phyloP scores from a whole-genome alignment of 37 sponge, comb jelly and placozoan species.

The Aplysina aerophoba region DNA sequence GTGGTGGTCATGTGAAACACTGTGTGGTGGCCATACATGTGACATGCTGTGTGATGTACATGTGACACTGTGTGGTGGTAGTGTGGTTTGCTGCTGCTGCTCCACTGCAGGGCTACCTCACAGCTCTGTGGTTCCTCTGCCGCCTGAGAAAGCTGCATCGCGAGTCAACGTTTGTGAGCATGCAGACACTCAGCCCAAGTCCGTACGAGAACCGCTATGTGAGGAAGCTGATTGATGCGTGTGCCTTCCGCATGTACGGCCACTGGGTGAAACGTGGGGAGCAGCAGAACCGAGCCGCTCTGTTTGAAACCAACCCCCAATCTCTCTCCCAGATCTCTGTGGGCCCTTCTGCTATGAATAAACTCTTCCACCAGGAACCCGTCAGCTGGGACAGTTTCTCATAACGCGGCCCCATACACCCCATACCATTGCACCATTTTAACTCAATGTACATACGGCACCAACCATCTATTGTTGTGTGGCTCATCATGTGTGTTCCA shows the following conservation, averaged over 20 bases:
- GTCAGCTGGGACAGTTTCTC: conserved; percentile 21
- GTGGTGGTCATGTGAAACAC: too few species aligned
- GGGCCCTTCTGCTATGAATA: neutral
- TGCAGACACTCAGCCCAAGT: conserved; percentile 40
- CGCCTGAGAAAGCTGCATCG: conserved; percentile 45
- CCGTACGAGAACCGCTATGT: conserved; percentile 77
- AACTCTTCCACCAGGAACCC: conserved; percentile 26
- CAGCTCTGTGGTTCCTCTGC: conserved; percentile 59
- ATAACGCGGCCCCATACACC: neutral
- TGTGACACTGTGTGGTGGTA: neutral
- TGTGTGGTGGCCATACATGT: too few species aligned
- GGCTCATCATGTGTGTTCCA: neutral
- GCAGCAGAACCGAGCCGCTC: conserved; percentile 87
- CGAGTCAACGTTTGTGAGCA: conserved; percentile 48
- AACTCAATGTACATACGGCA: too few species aligned
- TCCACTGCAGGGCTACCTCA: conserved; percentile 54
- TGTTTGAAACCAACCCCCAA: conserved; percentile 75
- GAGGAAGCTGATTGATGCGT: conserved; percentile 68
- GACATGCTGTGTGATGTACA: neutral
- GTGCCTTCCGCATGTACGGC: conserved; percentile 87
- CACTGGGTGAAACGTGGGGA: conserved; percentile 96
- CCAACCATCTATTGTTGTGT: neutral
- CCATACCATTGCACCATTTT: too few species aligned
- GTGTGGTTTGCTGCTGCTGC: neutral
- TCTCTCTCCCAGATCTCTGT: neutral